Evolutionary conservation across 2,113 vertebrate species (phyloP), one percentile per base, ranked within the genome.

Genomic region (Mirounga angustirostris): DNA sequence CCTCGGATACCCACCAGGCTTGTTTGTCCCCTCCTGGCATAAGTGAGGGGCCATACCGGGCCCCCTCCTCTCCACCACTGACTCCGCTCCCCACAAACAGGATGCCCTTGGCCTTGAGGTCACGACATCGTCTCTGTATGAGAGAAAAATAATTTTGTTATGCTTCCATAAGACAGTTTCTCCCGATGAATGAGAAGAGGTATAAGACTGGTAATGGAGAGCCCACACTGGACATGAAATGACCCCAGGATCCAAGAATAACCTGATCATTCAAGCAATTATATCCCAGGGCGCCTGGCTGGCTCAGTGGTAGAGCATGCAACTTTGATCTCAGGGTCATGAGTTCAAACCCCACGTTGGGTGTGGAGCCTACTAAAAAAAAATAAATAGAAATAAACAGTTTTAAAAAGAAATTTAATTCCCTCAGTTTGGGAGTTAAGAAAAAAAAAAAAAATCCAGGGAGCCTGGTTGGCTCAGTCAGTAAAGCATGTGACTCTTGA

Each of bases 51-150:
- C 99, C 99, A 0, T 99, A 99, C 4, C 99, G 99, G 36, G 99
- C 99, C 22, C 99, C 99, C 0, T 99, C 99, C 97, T 99, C 99
- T 79, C 99, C 99, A 2, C 99, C 99, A 15, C 99, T 99, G 5
- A 99, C 99, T 12, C 99, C 99, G 0, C 99, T 99, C 14, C 99
- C 99, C 0, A 99, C 99, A 98, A 99, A 99, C 81, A 99, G 98
- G 97, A 99, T 98, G 16, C 99, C 99, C 96, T 99, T 99, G 94
- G 99, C 99, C 95, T 98, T 99, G 43, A 99, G 98, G 28, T 99
- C 99, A 95, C 97, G 99, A 97, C 99, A 99, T 7, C 99, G 99
- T 58, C 99, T 99, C 99, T 99, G 97, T 86, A 82, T 89, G 69
- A 98, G 54, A 98, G 56, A 98, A 98, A 78, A 98, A 85, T n/a